Percentiles rank a stretch among this genome's conserved stretches.
Evolutionary conservation across 2,888 invertebrate genomes (phyloP).

Genomic region (Panorpa germanica): DNA sequence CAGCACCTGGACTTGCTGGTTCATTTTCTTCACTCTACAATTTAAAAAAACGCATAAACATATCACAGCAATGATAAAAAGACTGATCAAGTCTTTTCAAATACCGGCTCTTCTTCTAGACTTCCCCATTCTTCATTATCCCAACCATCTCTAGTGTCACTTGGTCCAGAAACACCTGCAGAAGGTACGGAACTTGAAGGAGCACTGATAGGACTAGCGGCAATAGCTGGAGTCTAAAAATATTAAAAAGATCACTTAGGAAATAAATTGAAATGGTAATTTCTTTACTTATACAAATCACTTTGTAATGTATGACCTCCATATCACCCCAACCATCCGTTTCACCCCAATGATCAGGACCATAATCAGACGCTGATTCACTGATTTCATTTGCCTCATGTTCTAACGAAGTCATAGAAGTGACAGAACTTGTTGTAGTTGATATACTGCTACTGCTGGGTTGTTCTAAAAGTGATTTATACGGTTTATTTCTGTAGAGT

Average conservation of each 20-base stretch:
- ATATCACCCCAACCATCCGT: slow-evolving; percentile 81
- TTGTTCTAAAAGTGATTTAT: slow-evolving; percentile 40
- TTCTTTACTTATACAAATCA: slow-evolving; percentile 10
- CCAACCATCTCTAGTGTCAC: slow-evolving; percentile 52
- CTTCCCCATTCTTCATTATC: slow-evolving; percentile 78
- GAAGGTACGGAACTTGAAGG: no score
- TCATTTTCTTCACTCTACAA: slow-evolving; percentile 22
- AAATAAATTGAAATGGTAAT: no score
- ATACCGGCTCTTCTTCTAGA: slow-evolving; percentile 62
- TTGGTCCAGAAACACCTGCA: no score
- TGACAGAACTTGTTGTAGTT: slow-evolving; percentile 74
- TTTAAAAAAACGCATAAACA: neutral
- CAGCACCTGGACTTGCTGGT: slow-evolving; percentile 18
- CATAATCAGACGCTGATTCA: slow-evolving; percentile 71
- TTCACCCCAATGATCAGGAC: slow-evolving; percentile 72
- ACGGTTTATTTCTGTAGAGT: no score
- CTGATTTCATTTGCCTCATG: slow-evolving; percentile 54
- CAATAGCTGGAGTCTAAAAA: slow-evolving; percentile 26
- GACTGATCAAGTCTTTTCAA: slow-evolving; percentile 8
- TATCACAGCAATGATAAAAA: neutral
- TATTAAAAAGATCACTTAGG: no score
- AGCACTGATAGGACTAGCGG: slow-evolving; percentile 28
- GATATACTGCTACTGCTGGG: slow-evolving; percentile 79
- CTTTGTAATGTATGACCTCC: slow-evolving; percentile 43
- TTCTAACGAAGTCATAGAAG: slow-evolving; percentile 75